A percentile compares a stretch with the other conserved stretches of the same genome.
Evolutionary conservation across 1,140 invertebrate genomes (phyloP).

Genomic region (Aplysia californica): DNA sequence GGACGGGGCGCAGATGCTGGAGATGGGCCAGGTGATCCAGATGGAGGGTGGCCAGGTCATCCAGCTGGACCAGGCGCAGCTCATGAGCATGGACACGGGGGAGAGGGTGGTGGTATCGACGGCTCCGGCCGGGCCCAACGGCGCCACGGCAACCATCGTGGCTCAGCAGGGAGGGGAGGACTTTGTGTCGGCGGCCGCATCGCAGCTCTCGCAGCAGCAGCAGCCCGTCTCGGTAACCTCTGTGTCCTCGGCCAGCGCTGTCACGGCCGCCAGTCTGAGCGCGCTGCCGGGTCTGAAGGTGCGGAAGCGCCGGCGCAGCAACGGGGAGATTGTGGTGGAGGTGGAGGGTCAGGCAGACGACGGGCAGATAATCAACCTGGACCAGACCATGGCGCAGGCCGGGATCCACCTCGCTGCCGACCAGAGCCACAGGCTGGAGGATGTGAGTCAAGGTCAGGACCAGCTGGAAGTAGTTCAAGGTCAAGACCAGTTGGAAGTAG

Average conservation of each 20-base stretch:
- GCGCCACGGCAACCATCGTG: neutral
- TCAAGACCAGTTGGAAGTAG: neutral
- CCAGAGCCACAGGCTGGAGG: too few species aligned
- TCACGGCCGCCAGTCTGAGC: too few species aligned
- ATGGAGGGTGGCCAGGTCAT: constrained; percentile 26
- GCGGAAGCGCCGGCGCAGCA: constrained; percentile 1
- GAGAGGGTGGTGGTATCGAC: neutral
- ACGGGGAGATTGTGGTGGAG: constrained; percentile 28
- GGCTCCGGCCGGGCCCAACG: neutral
- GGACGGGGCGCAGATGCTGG: constrained; percentile 6
- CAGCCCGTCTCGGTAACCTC: too few species aligned
- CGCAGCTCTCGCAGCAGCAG: neutral
- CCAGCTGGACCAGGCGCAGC: constrained; percentile 14
- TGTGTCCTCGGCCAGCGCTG: too few species aligned
- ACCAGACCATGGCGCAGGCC: neutral
- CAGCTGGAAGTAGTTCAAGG: neutral
- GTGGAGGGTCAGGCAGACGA: constrained; percentile 21
- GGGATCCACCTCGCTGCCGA: too few species aligned
- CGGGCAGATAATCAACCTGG: constrained; percentile 10
- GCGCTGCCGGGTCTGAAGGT: constrained; percentile 12
- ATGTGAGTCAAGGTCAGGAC: neutral
- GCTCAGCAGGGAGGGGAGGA: neutral
- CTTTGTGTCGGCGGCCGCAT: too few species aligned
- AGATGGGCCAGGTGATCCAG: constrained; percentile 3
- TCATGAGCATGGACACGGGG: constrained; percentile 1